Evolutionary conservation across 23 tunicate genomes (phyloP).

Genomic region (Halocynthia aurantium): DNA sequence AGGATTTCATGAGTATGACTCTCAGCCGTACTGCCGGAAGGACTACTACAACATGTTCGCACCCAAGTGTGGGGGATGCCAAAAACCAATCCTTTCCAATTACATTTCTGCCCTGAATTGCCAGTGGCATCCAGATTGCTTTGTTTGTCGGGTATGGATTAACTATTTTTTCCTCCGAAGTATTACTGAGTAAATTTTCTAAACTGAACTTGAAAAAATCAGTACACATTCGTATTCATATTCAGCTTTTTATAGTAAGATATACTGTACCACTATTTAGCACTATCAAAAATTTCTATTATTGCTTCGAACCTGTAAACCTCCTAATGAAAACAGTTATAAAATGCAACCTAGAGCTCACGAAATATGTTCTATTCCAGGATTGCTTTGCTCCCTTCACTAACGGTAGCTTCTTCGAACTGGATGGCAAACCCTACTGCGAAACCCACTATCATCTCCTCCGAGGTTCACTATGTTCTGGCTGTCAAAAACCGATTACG

Average conservation of each 20-base stretch:
- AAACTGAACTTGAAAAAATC: not conserved
- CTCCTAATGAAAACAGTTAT: not conserved
- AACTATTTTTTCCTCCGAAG: not conserved
- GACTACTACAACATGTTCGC: constrained; percentile 98
- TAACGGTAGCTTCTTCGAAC: constrained; percentile 83
- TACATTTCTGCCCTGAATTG: constrained; percentile 86
- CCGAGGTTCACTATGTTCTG: constrained; percentile 82
- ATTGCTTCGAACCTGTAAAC: not conserved
- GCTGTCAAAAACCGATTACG: constrained; percentile 91
- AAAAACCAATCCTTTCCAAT: constrained; percentile 85
- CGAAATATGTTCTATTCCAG: not conserved
- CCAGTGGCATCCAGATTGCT: constrained; percentile 99
- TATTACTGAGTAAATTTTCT: constrained; percentile 1
- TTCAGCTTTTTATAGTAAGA: too few species aligned
- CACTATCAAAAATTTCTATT: not conserved
- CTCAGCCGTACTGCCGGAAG: constrained; percentile 77
- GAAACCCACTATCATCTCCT: constrained; percentile 74
- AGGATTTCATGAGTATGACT: constrained; percentile 94
- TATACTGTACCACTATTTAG: not conserved
- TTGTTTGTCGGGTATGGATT: constrained; percentile 84
- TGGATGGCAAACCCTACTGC: constrained; percentile 92
- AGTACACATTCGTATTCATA: too few species aligned
- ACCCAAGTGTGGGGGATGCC: constrained; percentile 92
- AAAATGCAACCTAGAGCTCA: too few species aligned
- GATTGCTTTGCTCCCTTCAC: constrained; percentile 94